Percentiles rank a stretch among this genome's conserved stretches.
Evolutionary conservation across 2,888 invertebrate species (phyloP).

Genomic region (Orgyia antiqua): DNA sequence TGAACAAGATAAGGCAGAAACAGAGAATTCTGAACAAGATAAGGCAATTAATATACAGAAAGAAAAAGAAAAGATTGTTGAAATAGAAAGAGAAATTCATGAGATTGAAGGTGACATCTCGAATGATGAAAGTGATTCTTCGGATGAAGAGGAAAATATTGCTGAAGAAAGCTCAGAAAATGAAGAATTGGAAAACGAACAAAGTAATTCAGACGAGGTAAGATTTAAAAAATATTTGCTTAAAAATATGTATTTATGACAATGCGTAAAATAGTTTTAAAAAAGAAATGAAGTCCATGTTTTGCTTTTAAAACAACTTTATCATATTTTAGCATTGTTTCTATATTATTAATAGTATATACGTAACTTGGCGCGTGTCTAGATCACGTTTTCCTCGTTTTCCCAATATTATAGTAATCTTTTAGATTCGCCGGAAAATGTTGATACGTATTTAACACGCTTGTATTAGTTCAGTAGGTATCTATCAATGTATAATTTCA

Average conservation of each 20-base stretch:
- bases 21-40: constrained; percentile 16
- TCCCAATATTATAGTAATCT: no score
- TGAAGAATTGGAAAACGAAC: constrained; percentile 17
- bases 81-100: constrained; percentile 65
- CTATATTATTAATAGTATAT: no score
- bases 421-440: no score
- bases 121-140: constrained; percentile 30
- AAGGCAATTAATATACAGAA: constrained; percentile 47
- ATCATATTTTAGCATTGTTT: no score
- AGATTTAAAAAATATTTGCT: neutral
- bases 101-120: constrained; percentile 63
- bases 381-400: no score
- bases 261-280: no score
- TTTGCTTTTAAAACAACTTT: no score
- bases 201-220: constrained; percentile 16
- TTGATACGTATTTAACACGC: no score
- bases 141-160: constrained; percentile 20
- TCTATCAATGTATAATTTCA: no score
- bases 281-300: no score
- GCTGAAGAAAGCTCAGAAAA: constrained; percentile 12
- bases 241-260: neutral
- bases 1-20: constrained; percentile 7
- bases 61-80: constrained; percentile 59
- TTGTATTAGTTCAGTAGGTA: no score
- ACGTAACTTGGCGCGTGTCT: no score